Percentiles rank a stretch among this genome's conserved stretches.
phyloP scores from a whole-genome alignment of 1,140 invertebrate genomes.

The Drosophila mauritiana region DNA sequence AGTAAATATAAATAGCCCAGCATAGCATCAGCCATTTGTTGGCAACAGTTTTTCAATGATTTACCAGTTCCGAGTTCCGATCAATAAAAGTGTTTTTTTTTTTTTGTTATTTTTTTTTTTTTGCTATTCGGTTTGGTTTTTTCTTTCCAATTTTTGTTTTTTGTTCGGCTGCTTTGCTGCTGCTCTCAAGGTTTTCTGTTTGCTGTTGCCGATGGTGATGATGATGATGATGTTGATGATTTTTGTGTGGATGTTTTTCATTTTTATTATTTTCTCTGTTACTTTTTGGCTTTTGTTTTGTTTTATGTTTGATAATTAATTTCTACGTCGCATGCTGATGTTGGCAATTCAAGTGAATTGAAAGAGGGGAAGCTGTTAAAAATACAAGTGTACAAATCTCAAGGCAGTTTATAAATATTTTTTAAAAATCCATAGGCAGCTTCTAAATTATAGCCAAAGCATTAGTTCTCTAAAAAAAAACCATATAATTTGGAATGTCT shows the following conservation, averaged over 20 bases:
- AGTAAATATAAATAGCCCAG: constrained; percentile 11
- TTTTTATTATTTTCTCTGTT: constrained; percentile 42
- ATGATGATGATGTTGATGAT: constrained; percentile 9
- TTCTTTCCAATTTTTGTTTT: constrained; percentile 47
- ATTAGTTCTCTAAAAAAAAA: background rate
- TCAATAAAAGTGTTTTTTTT: constrained; percentile 45
- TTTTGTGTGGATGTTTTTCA: background rate
- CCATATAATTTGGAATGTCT: background rate
- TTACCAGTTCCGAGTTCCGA: constrained; percentile 49
- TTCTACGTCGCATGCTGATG: constrained; percentile 26
- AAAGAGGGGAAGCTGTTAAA: background rate
- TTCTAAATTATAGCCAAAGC: background rate
- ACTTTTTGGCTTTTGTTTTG: constrained; percentile 16
- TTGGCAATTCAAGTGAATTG: constrained; percentile 34
- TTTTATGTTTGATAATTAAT: constrained; percentile 47
- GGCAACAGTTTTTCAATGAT: constrained; percentile 38
- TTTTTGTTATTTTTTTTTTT: too few relatives aligned
- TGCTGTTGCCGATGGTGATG: constrained; percentile 28
- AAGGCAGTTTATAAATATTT: too few relatives aligned
- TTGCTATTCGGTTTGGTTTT: constrained; percentile 11
- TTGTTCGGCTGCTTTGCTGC: constrained; percentile 6
- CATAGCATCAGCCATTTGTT: constrained; percentile 21
- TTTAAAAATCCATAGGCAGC: background rate
- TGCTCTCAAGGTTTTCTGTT: constrained; percentile 52
- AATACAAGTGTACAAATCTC: background rate